These are phyloP conservation scores for Coleophora flavipennella DNA, from an alignment of 2,888 invertebrate genomes.

Conservation along the genomic window DNA sequence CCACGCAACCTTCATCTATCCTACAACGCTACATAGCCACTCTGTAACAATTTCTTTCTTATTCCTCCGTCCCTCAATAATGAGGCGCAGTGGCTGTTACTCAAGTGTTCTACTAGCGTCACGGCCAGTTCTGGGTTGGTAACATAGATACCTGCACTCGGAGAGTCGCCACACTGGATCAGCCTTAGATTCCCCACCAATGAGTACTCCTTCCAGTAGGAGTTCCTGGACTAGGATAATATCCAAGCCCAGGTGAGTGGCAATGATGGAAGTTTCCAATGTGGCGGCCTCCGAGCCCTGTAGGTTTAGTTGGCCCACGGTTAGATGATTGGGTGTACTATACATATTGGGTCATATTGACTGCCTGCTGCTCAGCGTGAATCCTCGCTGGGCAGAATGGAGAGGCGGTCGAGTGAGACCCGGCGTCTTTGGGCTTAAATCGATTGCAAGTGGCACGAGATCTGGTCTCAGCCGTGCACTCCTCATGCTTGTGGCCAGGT, in stretches of 20 bases:
- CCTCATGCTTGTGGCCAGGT: constrained; percentile 7
- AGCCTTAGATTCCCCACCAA: constrained; percentile 72
- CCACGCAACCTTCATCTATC: too few relatives aligned
- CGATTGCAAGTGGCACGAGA: constrained; percentile 20
- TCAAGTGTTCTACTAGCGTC: constrained; percentile 12
- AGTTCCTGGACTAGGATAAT: constrained; percentile 21
- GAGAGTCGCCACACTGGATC: constrained; percentile 2
- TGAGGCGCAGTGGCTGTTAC: constrained; percentile 10
- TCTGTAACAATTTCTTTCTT: too few relatives aligned
- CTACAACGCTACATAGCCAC: too few relatives aligned
- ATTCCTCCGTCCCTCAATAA: too few relatives aligned
- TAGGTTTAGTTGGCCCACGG: constrained; percentile 18
- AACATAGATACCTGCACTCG: constrained; percentile 15
- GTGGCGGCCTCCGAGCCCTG: constrained; percentile 15
- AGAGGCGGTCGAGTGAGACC: too few relatives aligned
- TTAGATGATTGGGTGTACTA: too few relatives aligned
- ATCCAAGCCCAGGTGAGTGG: constrained; percentile 10
- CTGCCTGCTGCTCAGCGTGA: too few relatives aligned
- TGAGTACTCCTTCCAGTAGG: too few relatives aligned
- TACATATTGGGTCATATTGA: too few relatives aligned
- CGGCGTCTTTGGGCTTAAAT: constrained; percentile 11
- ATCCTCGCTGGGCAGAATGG: too few relatives aligned
- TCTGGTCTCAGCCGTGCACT: constrained; percentile 1
- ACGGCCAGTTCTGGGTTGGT: neutral
- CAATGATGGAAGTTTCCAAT: constrained; percentile 12